phyloP scores from a whole-genome alignment of 2,113 vertebrate species.

The Prionailurus bengalensis region DNA sequence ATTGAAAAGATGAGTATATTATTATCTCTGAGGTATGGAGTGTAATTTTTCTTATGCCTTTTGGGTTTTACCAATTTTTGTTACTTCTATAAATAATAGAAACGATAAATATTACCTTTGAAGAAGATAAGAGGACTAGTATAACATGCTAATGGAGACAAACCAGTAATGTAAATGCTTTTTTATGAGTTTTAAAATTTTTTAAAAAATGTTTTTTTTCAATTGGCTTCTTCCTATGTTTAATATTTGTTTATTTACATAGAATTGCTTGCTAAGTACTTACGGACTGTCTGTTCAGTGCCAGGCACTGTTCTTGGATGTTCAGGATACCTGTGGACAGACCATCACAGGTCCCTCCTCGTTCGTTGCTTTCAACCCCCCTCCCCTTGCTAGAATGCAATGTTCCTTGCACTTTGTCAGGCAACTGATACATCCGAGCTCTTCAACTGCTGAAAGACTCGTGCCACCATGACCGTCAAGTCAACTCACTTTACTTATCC shows the following conservation, averaged over 20 bases:
- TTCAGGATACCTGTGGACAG: background rate
- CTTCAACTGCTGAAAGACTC: background rate
- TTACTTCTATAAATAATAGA: slow-evolving; percentile 19
- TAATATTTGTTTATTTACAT: slow-evolving; percentile 3
- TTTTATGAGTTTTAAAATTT: slow-evolving; percentile 7
- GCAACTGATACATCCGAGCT: background rate
- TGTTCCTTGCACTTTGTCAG: background rate
- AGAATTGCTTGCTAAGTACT: background rate
- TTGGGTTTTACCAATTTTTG: background rate
- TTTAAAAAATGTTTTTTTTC: background rate
- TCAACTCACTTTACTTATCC: background rate
- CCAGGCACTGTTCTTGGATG: background rate
- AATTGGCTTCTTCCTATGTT: background rate
- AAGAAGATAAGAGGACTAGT: background rate
- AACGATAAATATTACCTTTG: background rate
- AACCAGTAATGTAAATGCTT: background rate
- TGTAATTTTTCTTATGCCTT: background rate
- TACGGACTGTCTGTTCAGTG: background rate
- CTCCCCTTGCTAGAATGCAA: background rate
- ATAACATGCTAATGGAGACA: background rate
- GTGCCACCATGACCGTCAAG: background rate
- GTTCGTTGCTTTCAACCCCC: background rate
- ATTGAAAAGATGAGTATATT: background rate
- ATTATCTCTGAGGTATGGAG: background rate
- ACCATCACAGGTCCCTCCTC: background rate